These are phyloP conservation scores for Actenoides lindsayi DNA, from an alignment of 2,113 vertebrate species.

Conservation along the genomic window DNA sequence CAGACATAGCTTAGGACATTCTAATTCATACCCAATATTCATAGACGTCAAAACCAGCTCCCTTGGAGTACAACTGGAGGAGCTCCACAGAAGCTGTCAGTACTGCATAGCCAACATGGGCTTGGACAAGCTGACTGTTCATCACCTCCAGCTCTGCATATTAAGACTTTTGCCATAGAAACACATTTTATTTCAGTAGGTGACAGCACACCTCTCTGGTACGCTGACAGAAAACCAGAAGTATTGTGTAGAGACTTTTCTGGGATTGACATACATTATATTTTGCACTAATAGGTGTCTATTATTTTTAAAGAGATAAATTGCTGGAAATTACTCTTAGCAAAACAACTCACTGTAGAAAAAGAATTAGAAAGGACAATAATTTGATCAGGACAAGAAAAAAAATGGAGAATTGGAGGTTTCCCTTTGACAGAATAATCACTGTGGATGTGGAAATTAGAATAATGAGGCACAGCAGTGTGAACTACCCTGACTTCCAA, in stretches of 20 bases:
- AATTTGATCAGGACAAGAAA: slow-evolving; percentile 22
- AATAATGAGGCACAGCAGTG: not conserved
- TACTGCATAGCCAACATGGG: not conserved
- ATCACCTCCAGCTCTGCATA: not conserved
- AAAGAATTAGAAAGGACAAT: slow-evolving; percentile 8
- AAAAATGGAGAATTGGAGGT: not conserved
- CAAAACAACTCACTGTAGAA: not conserved
- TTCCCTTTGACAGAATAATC: not conserved
- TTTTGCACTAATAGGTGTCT: not conserved
- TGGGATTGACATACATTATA: not conserved
- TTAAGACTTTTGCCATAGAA: not conserved
- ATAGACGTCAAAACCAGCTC: not conserved
- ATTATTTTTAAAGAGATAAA: not conserved
- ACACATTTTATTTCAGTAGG: not conserved
- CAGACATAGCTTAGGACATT: not conserved
- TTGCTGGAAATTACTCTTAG: not conserved
- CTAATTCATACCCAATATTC: not conserved
- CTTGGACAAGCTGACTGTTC: slow-evolving; percentile 1
- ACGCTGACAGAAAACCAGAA: not conserved
- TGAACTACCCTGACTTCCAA: not conserved
- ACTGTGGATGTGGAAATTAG: not conserved
- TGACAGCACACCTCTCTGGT: not conserved
- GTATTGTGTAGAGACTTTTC: not conserved
- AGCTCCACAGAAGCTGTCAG: not conserved
- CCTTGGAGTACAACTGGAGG: not conserved